phyloP scores from a whole-genome alignment of 2,113 vertebrate species.

The Sardina pilchardus region DNA sequence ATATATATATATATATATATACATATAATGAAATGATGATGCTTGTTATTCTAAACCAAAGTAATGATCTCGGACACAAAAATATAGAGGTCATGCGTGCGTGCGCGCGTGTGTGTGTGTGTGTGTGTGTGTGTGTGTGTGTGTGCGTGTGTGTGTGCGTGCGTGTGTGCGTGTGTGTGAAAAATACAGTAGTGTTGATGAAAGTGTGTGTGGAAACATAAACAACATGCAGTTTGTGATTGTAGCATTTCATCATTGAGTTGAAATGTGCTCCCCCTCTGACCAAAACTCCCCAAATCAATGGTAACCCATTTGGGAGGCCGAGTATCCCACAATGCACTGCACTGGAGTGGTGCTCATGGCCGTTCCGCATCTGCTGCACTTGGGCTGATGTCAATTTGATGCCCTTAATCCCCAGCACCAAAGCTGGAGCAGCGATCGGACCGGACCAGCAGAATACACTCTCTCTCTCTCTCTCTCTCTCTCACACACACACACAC shows the following conservation, averaged over 20 bases:
- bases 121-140: too few relatives aligned
- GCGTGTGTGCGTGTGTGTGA: not conserved
- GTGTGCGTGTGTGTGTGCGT: too few relatives aligned
- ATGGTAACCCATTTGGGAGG: not conserved
- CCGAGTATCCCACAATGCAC: not conserved
- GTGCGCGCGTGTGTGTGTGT: too few relatives aligned
- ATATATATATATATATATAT: too few relatives aligned
- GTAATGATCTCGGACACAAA: too few relatives aligned
- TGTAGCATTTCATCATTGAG: not conserved
- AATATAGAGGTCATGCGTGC: too few relatives aligned
- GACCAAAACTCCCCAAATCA: not conserved
- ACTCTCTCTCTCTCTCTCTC: not conserved
- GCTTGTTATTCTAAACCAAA: too few relatives aligned
- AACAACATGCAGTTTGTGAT: not conserved
- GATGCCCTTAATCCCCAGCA: not conserved
- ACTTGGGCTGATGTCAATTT: not conserved
- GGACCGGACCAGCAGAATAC: not conserved
- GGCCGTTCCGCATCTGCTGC: slow-evolving; percentile 5
- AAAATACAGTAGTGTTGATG: not conserved
- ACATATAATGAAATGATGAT: too few relatives aligned
- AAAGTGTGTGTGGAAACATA: not conserved
- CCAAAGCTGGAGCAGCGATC: not conserved
- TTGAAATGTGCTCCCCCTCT: not conserved
- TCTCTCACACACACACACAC: not conserved
- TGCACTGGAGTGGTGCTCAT: not conserved